These are phyloP conservation scores for Brachionus angularis DNA, from an alignment of 1,140 invertebrate genomes.

Conservation along the genomic window DNA sequence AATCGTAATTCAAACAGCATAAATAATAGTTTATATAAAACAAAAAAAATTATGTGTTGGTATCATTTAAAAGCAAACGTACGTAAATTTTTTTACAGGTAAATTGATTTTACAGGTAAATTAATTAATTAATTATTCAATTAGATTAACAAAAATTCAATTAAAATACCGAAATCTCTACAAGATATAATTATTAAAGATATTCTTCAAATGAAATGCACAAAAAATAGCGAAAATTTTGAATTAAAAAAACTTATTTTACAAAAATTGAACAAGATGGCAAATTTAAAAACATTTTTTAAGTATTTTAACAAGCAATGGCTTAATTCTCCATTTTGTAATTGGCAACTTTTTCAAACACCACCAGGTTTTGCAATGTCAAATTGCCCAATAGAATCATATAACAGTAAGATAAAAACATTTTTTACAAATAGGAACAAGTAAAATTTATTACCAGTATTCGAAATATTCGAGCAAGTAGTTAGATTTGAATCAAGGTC, in stretches of 20 bases:
- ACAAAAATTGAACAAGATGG: not conserved
- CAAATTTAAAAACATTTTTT: not conserved
- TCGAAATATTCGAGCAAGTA: too few species aligned
- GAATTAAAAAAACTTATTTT: not conserved
- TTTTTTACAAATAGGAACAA: not conserved
- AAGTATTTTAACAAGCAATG: not conserved
- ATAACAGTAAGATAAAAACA: not conserved
- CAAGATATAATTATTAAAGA: slow-evolving; percentile 2
- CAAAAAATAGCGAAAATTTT: slow-evolving; percentile 2
- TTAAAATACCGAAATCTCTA: slow-evolving; percentile 2
- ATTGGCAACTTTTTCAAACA: not conserved
- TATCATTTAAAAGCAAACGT: too few species aligned
- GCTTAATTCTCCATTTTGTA: not conserved
- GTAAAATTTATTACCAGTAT: too few species aligned
- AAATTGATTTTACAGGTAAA: too few species aligned
- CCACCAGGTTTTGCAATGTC: not conserved
- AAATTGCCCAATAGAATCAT: not conserved
- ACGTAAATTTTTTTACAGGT: too few species aligned
- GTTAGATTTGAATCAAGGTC: too few species aligned
- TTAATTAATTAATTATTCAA: slow-evolving; percentile 26
- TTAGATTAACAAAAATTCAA: not conserved
- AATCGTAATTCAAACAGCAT: not conserved
- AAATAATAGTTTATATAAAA: too few species aligned
- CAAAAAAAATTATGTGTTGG: too few species aligned
- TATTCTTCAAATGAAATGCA: slow-evolving; percentile 2